Evolutionary conservation across 2,888 invertebrate species (phyloP).

Genomic region (Sinotaia quadrata): DNA sequence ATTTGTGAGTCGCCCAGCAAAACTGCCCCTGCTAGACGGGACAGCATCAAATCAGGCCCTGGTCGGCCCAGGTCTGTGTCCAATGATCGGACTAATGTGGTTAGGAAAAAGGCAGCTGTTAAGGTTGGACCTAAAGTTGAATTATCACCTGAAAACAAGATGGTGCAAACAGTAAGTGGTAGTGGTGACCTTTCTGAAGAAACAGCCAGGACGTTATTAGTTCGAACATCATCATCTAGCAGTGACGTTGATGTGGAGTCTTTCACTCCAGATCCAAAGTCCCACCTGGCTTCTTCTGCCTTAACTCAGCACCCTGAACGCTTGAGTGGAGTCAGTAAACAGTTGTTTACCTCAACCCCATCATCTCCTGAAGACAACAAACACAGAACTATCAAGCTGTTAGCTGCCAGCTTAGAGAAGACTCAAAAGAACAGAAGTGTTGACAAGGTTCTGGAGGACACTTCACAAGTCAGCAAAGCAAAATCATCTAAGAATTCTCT

Average conservation of each 20-base stretch:
- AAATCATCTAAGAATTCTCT: not conserved
- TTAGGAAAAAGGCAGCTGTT: not conserved
- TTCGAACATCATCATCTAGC: not conserved
- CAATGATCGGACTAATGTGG: not conserved
- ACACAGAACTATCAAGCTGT: no score
- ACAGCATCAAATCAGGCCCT: not conserved
- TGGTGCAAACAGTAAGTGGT: not conserved
- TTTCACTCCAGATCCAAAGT: constrained; percentile 2
- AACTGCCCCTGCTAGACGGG: not conserved
- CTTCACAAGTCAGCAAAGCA: not conserved
- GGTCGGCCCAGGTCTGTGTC: not conserved
- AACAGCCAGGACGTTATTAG: not conserved
- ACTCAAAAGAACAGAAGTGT: not conserved
- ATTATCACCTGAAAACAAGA: not conserved
- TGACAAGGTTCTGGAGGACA: not conserved
- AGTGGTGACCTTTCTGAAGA: not conserved
- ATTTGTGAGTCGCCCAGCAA: not conserved
- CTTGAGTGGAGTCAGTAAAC: not conserved
- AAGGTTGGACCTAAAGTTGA: not conserved
- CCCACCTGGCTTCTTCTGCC: not conserved
- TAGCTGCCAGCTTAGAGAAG: not conserved
- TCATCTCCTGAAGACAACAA: not conserved
- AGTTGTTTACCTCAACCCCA: not conserved
- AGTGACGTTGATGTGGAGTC: constrained; percentile 21
- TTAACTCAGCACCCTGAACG: not conserved